These are phyloP conservation scores for Leucophenga montana DNA, from an alignment of 2,888 invertebrate species.

Conservation along the genomic window DNA sequence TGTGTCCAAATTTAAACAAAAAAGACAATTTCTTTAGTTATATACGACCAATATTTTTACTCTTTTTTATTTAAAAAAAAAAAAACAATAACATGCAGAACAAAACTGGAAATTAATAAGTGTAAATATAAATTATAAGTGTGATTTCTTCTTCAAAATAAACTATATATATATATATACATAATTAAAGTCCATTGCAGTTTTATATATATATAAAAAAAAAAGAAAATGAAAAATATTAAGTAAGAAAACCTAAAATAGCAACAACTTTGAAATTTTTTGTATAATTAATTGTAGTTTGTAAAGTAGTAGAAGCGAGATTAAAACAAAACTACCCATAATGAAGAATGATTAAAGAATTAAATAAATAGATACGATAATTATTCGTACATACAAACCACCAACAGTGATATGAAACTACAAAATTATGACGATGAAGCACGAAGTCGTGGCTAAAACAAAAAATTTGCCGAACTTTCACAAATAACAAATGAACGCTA, in stretches of 20 bases:
- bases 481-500: slow-evolving; percentile 6
- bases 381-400: slow-evolving; percentile 48
- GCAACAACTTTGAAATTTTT: slow-evolving; percentile 6
- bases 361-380: too few relatives aligned
- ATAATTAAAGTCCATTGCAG: slow-evolving; percentile 23
- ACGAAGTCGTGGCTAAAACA: not conserved
- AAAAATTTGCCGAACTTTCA: not conserved
- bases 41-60: slow-evolving; percentile 23
- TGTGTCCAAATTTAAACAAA: not conserved
- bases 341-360: not conserved
- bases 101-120: not conserved
- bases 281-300: slow-evolving; percentile 18
- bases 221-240: slow-evolving; percentile 1
- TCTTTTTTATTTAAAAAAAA: not conserved
- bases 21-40: not conserved
- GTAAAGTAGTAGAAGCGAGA: slow-evolving; percentile 18
- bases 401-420: slow-evolving; percentile 64
- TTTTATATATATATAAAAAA: not conserved
- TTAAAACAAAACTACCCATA: slow-evolving; percentile 5
- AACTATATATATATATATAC: not conserved
- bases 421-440: slow-evolving; percentile 47
- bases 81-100: not conserved
- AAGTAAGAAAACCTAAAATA: not conserved
- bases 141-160: slow-evolving; percentile 19
- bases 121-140: slow-evolving; percentile 9